These are phyloP conservation scores for Stegastes partitus DNA, from an alignment of 2,113 vertebrate genomes.

Conservation along the genomic window DNA sequence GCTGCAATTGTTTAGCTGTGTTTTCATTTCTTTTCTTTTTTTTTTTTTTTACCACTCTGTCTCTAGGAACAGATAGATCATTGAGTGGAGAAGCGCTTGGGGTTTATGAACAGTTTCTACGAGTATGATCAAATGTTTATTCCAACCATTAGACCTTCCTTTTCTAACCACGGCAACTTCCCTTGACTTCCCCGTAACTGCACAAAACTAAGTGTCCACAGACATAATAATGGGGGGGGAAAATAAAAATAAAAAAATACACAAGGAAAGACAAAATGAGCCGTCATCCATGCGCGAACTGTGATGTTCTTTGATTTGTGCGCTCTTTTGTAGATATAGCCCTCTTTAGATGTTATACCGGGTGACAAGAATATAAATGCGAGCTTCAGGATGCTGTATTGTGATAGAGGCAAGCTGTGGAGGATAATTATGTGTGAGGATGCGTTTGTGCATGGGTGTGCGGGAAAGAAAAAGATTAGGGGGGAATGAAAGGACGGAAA, in stretches of 20 bases:
- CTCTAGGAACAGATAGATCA: background rate
- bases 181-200: constrained; percentile 18
- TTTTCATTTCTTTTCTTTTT: no score
- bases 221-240: constrained; percentile 26
- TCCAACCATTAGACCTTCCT: constrained; percentile 22
- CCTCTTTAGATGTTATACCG: constrained; percentile 64
- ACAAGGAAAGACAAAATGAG: constrained; percentile 60
- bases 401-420: constrained; percentile 43
- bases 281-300: constrained; percentile 66
- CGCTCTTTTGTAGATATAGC: constrained; percentile 69
- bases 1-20: constrained; percentile 11
- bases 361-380: constrained; percentile 69
- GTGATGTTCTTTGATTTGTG: constrained; percentile 72
- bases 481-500: constrained; percentile 4
- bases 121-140: constrained; percentile 46
- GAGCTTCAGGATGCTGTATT: constrained; percentile 59
- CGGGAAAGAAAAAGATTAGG: constrained; percentile 51
- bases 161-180: background rate
- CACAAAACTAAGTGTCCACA: constrained; percentile 50
- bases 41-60: background rate
- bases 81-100: background rate
- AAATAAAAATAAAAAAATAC: constrained; percentile 13
- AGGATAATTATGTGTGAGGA: constrained; percentile 64
- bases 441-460: constrained; percentile 56
- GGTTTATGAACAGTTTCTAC: constrained; percentile 21